These are phyloP conservation scores for Galerucella pusilla DNA, from an alignment of 2,888 invertebrate species.

Conservation along the genomic window DNA sequence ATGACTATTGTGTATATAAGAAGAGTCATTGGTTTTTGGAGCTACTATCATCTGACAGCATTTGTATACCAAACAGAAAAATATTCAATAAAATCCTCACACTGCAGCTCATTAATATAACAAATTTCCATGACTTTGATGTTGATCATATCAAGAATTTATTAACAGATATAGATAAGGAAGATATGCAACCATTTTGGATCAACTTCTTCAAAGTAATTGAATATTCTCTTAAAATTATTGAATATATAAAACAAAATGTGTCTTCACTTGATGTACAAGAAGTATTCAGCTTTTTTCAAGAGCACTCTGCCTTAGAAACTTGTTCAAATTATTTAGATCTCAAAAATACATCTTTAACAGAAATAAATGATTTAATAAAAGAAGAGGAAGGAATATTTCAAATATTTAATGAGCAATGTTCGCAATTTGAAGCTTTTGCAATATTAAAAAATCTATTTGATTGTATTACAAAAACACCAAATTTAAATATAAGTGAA, in stretches of 20 bases:
- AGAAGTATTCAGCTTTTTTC: conserved; percentile 46
- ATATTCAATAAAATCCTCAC: conserved; percentile 51
- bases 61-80: conserved; percentile 44
- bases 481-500: conserved; percentile 35
- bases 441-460: conserved; percentile 44
- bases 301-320: conserved; percentile 50
- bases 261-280: conserved; percentile 26
- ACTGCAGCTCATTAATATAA: conserved; percentile 53
- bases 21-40: conserved; percentile 60
- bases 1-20: conserved; percentile 57
- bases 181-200: conserved; percentile 54
- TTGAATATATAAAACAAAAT: conserved; percentile 45
- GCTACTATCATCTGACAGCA: conserved; percentile 49
- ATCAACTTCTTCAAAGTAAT: conserved; percentile 53
- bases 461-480: conserved; percentile 39
- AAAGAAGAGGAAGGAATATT: conserved; percentile 46
- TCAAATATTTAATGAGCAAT: conserved; percentile 37
- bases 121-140: conserved; percentile 50
- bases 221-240: conserved; percentile 45
- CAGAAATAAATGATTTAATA: conserved; percentile 46
- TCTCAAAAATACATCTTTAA: conserved; percentile 47
- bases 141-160: conserved; percentile 44
- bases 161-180: conserved; percentile 41
- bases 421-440: conserved; percentile 42
- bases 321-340: conserved; percentile 52